These are phyloP conservation scores for Papilio gigon DNA, from an alignment of 2,888 invertebrate genomes.

Conservation along the genomic window DNA sequence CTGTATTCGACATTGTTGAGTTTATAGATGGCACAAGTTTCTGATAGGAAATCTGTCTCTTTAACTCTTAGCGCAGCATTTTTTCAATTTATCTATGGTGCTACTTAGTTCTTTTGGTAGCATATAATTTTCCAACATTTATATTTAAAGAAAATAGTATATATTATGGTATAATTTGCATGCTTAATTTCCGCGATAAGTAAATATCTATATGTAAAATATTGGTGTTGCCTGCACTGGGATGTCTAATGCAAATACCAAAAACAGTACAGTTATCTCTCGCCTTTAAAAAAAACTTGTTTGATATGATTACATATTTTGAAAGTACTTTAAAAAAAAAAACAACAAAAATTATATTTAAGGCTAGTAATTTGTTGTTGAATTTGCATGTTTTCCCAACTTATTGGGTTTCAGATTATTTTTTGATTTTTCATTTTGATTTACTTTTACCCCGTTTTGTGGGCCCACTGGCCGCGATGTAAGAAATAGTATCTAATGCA, in stretches of 20 bases:
- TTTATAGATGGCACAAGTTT: not conserved
- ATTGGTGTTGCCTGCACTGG: not conserved
- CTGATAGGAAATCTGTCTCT: not conserved
- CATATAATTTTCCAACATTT: slow-evolving; percentile 33
- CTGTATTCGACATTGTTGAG: not conserved
- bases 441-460: not conserved
- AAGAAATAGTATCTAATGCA: not conserved
- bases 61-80: not conserved
- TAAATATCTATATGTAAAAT: slow-evolving; percentile 45
- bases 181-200: slow-evolving; percentile 40
- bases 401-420: not conserved
- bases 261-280: slow-evolving; percentile 62
- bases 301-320: slow-evolving; percentile 1
- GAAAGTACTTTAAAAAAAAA: not conserved
- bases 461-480: not conserved
- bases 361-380: not conserved
- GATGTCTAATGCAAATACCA: slow-evolving; percentile 50
- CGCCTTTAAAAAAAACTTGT: slow-evolving; percentile 9
- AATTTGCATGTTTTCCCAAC: not conserved
- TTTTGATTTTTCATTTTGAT: not conserved
- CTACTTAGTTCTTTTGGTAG: slow-evolving; percentile 51
- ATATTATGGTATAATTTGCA: slow-evolving; percentile 27
- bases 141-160: slow-evolving; percentile 29
- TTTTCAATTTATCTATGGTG: slow-evolving; percentile 47
- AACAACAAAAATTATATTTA: not conserved